Evolutionary conservation across 2,888 invertebrate species (phyloP), one percentile per base, ranked within the genome.

Genomic region (Fragum whitleyi): DNA sequence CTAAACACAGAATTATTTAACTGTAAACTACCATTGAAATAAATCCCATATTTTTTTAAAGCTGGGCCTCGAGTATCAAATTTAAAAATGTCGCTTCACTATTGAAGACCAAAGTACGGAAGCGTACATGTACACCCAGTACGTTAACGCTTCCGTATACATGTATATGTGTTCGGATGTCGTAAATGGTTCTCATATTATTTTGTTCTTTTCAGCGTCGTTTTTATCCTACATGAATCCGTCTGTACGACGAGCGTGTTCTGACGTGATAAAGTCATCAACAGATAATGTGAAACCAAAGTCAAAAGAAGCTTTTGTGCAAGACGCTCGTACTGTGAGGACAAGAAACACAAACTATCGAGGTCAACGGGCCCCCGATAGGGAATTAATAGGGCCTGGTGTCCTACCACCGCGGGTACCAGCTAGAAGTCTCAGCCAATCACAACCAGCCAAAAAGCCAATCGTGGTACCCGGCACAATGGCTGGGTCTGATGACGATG

Each of bases 341-440:
- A 79, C 78, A 19, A 51, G 85, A 9, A 81, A 85, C 74, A 85
- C 85, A 11, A 80, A 85, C 75, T 82, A 82, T 53, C 71, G 85
- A 2, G 81, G 74, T 2, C 73, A 85, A 7, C 72, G 69, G 19
- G 73, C 51, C 2, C 61, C 73, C 16, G 74, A 81, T 23, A 47
- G 23, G 21, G 68, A 75, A 47, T 32, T n/a, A 39, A 19, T 55
- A 3, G 36, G 59, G 21, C 11, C 42, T 26, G n/a, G 42, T 21
- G 1, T 14, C n/a, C 28, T 47, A 28, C 82, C 78, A 26, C 78
- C 82, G 26, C 69, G 70, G 42, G 69, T 61, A n/a, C 79, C 83
- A 14, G 71, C 69, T 9, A 75, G 76, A 67, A 77, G 51, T 36
- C 68, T 59, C 21, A 73, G 74, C 21, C 72, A 57, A 26, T 26